Conservation (phyloP, 2,113 vertebrate genomes). For the Muntiacus muntjak region DNA sequence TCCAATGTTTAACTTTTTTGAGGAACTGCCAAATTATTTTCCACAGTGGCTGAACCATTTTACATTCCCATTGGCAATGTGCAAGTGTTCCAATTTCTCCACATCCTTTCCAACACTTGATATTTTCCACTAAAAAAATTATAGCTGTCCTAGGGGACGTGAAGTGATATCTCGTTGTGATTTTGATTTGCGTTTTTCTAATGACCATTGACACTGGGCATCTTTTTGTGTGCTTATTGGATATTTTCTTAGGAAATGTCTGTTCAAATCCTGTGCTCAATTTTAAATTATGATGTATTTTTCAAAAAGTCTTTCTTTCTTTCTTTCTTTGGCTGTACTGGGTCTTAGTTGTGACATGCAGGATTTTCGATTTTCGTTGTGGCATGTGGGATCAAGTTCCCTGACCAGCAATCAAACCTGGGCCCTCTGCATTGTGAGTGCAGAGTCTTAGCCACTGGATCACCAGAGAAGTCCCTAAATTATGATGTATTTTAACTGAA, state of each 20-base stretch:
- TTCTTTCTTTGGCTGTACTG: background rate
- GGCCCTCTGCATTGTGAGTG: background rate
- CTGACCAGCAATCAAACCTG: background rate
- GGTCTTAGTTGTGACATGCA: background rate
- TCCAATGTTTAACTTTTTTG: background rate
- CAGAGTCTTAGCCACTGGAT: background rate
- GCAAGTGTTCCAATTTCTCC: background rate
- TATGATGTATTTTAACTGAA: background rate
- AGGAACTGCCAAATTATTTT: background rate
- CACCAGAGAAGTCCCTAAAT: background rate
- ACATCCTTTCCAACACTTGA: background rate
- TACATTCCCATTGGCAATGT: background rate
- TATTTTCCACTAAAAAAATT: background rate
- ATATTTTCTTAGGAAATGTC: background rate
- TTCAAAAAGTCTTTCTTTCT: background rate
- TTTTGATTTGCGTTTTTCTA: background rate
- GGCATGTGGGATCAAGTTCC: background rate
- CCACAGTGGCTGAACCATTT: background rate
- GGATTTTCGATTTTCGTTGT: background rate
- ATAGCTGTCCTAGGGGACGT: background rate
- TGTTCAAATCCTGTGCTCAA: background rate
- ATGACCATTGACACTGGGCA: background rate
- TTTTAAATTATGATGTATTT: background rate
- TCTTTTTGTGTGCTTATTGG: background rate
- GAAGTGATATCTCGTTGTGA: background rate